These are phyloP conservation scores for Anseranas semipalmata DNA, from an alignment of 2,113 vertebrate genomes.

Conservation along the genomic window DNA sequence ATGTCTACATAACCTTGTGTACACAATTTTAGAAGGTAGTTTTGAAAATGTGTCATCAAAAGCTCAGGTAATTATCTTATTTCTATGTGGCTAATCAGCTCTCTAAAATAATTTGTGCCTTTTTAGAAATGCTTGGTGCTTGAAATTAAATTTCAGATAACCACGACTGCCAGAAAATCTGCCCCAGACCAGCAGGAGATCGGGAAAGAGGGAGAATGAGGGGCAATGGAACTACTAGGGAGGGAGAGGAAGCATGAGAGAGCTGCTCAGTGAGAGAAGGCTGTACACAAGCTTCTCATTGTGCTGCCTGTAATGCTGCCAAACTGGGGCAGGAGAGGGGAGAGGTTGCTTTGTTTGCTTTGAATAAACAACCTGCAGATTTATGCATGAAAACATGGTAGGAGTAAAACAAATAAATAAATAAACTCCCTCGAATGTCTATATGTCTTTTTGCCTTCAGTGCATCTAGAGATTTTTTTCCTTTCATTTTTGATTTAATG, in stretches of 20 bases:
- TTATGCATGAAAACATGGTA: background rate
- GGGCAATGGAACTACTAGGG: background rate
- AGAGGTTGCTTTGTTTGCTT: background rate
- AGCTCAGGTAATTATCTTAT: constrained; percentile 8
- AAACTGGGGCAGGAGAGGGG: background rate
- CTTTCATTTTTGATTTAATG: background rate
- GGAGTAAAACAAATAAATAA: background rate
- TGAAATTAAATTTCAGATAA: constrained; percentile 19
- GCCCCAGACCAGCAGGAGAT: background rate
- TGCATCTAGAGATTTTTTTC: background rate
- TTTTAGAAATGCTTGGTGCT: background rate
- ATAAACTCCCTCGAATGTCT: background rate
- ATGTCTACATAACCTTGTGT: background rate
- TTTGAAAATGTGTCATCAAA: background rate
- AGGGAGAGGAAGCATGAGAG: background rate
- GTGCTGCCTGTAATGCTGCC: background rate
- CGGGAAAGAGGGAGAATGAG: background rate
- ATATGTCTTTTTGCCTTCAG: background rate
- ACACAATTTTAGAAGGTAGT: background rate
- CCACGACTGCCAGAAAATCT: background rate
- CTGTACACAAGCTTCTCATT: fast-evolving
- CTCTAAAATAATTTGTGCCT: background rate
- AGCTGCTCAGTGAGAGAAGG: background rate
- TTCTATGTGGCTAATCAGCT: background rate
- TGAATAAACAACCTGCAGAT: background rate